phyloP scores from a whole-genome alignment of 2,888 invertebrate species.

The Leucania comma region DNA sequence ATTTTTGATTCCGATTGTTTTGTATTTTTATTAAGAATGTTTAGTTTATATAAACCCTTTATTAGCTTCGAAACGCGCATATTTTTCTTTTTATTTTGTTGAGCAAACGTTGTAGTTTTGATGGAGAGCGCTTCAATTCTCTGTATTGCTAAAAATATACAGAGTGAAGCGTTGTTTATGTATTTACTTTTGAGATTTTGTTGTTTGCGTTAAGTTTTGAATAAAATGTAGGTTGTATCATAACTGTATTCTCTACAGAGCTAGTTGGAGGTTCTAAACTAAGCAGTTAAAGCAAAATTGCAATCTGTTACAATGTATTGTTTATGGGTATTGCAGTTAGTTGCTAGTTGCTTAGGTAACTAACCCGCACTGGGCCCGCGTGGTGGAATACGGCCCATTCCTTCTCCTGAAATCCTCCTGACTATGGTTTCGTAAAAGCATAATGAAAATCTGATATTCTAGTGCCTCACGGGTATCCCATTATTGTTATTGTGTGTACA shows the following conservation, averaged over 20 bases:
- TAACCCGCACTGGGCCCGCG: neutral
- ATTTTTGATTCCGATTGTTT: neutral
- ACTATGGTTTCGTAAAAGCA: no score
- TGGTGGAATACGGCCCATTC: no score
- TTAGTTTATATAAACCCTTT: neutral
- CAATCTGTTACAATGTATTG: neutral
- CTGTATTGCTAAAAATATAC: conserved; percentile 24
- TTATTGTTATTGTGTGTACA: no score
- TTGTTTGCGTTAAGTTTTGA: neutral
- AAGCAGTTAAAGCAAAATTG: neutral
- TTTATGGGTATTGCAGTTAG: neutral
- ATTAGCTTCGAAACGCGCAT: conserved; percentile 6
- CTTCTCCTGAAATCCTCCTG: no score
- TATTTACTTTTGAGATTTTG: conserved; percentile 1
- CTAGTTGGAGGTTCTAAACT: neutral
- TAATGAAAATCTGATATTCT: no score
- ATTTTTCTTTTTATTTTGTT: conserved; percentile 20
- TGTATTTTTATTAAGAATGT: conserved; percentile 4
- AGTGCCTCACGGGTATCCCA: no score
- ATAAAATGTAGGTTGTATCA: conserved; percentile 14
- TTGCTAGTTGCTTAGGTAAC: neutral
- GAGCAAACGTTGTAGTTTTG: conserved; percentile 17
- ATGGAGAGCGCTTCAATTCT: conserved; percentile 35
- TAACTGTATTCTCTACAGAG: neutral
- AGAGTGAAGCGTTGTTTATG: conserved; percentile 1